Percentiles rank a stretch among this genome's conserved stretches.
These are phyloP conservation scores for Caenorhabditis virilis DNA, from an alignment of 2,888 invertebrate genomes.

Conservation along the genomic window DNA sequence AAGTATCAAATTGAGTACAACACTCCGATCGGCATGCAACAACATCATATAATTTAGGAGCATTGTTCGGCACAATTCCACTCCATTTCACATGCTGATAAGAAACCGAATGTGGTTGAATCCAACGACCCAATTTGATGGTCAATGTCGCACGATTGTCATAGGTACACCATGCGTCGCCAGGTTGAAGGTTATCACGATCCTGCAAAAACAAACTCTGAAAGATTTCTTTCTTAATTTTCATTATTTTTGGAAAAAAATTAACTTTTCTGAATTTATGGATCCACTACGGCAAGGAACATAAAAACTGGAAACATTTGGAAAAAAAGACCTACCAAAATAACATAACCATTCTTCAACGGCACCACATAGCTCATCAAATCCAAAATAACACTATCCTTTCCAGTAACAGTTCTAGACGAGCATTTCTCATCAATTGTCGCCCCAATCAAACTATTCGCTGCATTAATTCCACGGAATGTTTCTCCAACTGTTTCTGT, in stretches of 20 bases:
- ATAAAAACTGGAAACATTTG: background rate
- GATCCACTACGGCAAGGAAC: background rate
- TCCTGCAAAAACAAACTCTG: no score
- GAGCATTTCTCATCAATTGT: conserved; percentile 26
- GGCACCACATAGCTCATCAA: conserved; percentile 24
- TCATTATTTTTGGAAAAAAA: no score
- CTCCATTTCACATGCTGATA: conserved; percentile 28
- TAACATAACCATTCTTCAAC: conserved; percentile 27
- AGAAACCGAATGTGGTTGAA: conserved; percentile 11
- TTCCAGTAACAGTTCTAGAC: conserved; percentile 24
- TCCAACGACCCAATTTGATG: conserved; percentile 2
- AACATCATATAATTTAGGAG: conserved; percentile 23
- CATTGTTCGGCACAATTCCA: conserved; percentile 12
- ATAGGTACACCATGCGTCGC: conserved; percentile 31
- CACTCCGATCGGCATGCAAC: conserved; percentile 9
- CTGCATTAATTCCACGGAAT: conserved; percentile 20
- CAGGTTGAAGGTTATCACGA: conserved; percentile 25
- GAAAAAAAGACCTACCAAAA: conserved; percentile 7
- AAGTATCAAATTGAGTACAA: conserved; percentile 13
- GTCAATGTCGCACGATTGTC: conserved; percentile 2
- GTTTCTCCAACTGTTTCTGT: background rate
- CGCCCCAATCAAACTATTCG: conserved; percentile 34
- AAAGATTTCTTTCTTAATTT: no score
- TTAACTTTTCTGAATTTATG: no score
- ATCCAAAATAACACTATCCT: conserved; percentile 26